Evolutionary conservation across 2,888 invertebrate species (phyloP).

Genomic region (Limenitis arthemis): DNA sequence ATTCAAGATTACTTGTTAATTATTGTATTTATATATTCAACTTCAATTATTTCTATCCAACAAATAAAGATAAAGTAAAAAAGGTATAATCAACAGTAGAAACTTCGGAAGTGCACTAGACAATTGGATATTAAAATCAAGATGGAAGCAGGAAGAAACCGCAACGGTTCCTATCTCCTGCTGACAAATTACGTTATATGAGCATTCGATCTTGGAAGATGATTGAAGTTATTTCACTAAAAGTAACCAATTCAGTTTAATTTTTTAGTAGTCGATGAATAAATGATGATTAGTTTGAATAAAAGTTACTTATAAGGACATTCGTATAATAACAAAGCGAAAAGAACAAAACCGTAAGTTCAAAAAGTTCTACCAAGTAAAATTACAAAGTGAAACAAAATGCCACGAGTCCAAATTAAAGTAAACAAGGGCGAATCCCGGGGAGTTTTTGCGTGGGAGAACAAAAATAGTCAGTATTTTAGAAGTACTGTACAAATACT

Average conservation of each 20-base stretch:
- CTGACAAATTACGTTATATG: too few species aligned
- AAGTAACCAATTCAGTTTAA: too few species aligned
- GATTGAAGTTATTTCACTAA: too few species aligned
- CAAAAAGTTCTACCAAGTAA: background rate
- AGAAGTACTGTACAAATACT: constrained; percentile 5
- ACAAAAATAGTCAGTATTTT: constrained; percentile 12
- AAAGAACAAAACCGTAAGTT: background rate
- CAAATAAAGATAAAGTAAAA: too few species aligned
- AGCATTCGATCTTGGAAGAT: too few species aligned
- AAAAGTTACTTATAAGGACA: background rate
- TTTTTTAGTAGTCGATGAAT: too few species aligned
- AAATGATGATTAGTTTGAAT: too few species aligned
- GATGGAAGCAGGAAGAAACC: background rate
- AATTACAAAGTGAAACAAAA: constrained; percentile 17
- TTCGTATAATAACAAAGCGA: background rate
- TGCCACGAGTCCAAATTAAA: constrained; percentile 16
- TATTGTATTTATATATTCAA: too few species aligned
- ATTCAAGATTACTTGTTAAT: too few species aligned
- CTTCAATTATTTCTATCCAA: too few species aligned
- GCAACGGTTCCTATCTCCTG: background rate
- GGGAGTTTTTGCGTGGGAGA: constrained; percentile 19
- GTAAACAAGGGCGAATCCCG: constrained; percentile 18
- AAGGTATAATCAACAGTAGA: background rate
- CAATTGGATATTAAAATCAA: constrained; percentile 27
- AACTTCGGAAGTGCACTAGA: constrained; percentile 36